These are phyloP conservation scores for Heliconius nattereri DNA, from an alignment of 1,140 invertebrate genomes.

Conservation along the genomic window DNA sequence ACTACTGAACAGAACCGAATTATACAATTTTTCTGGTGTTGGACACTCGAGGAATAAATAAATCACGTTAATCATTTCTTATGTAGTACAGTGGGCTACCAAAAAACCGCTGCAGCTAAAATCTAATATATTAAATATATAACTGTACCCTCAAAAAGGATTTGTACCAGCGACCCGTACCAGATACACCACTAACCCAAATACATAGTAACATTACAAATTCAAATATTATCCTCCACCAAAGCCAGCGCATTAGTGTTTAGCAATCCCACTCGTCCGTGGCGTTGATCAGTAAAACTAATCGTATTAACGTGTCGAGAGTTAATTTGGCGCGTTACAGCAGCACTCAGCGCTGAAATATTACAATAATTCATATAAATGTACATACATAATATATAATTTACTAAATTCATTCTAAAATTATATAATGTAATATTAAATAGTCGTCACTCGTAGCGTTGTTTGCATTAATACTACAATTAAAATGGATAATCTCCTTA, in stretches of 20 bases:
- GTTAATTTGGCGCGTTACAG: constrained; percentile 14
- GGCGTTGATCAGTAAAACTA: constrained; percentile 21
- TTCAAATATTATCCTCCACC: not conserved
- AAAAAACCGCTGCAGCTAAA: too few species aligned
- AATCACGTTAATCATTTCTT: too few species aligned
- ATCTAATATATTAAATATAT: not conserved
- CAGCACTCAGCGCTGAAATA: constrained; percentile 8
- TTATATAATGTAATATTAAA: not conserved
- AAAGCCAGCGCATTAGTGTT: not conserved
- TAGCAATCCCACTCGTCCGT: not conserved
- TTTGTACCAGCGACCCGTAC: not conserved
- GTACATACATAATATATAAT: not conserved
- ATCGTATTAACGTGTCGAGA: constrained; percentile 16
- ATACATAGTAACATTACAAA: not conserved
- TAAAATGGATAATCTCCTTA: too few species aligned
- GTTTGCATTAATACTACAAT: too few species aligned
- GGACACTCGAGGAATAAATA: too few species aligned
- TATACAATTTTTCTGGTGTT: too few species aligned
- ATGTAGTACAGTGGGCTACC: too few species aligned
- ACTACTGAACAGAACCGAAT: too few species aligned
- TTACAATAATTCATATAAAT: constrained; percentile 4
- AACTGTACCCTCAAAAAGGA: not conserved
- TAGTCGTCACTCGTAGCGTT: too few species aligned
- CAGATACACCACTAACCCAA: not conserved
- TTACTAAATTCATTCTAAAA: not conserved